Percentiles rank a stretch among this genome's conserved stretches.
These are phyloP conservation scores for Sebastes schlegelii DNA, from an alignment of 2,113 vertebrate species.

Conservation along the genomic window DNA sequence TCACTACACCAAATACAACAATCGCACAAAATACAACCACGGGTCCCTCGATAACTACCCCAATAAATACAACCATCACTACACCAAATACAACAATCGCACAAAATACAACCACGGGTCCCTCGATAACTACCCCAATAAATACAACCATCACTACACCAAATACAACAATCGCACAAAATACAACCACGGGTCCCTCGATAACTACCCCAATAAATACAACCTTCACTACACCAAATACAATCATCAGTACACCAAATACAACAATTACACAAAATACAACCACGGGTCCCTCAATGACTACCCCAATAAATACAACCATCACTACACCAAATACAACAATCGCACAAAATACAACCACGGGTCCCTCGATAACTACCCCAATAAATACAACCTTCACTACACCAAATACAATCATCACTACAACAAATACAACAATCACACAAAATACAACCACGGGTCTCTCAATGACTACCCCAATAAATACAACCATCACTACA, in stretches of 20 bases:
- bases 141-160: neutral
- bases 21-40: too few relatives aligned
- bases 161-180: too few relatives aligned
- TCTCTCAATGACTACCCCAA: neutral
- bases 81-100: too few relatives aligned
- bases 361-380: neutral
- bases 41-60: neutral
- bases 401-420: neutral
- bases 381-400: neutral
- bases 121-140: too few relatives aligned
- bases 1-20: neutral
- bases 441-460: too few relatives aligned
- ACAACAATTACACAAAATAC: too few relatives aligned
- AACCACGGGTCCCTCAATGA: too few relatives aligned
- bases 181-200: neutral
- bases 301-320: too few relatives aligned
- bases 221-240: neutral
- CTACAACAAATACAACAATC: neutral
- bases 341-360: neutral
- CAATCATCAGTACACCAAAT: too few relatives aligned
- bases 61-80: neutral
- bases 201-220: neutral
- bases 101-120: too few relatives aligned
- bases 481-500: too few relatives aligned
- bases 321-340: neutral